Percentiles rank a stretch among this genome's conserved stretches.
Conservation (phyloP, 2,113 vertebrate genomes). For the Penelope pileata region DNA sequence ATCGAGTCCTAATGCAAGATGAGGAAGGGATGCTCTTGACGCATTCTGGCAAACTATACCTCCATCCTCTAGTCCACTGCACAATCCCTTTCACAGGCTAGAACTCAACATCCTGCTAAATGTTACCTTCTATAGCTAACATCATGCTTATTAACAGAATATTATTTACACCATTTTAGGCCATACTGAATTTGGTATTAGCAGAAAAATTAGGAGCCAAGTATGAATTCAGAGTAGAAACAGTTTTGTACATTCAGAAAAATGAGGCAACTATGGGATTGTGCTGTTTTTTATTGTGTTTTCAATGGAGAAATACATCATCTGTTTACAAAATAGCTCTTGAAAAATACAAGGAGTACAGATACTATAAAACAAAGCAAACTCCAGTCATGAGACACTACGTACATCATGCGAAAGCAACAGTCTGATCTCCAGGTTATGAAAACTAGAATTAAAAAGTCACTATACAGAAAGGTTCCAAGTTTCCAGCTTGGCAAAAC, state of each 20-base stretch:
- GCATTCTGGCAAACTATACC: neutral
- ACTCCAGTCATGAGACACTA: constrained; percentile 88
- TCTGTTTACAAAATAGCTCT: constrained; percentile 91
- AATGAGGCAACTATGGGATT: constrained; percentile 75
- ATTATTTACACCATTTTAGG: neutral
- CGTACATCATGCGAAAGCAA: constrained; percentile 89
- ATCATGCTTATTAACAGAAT: neutral
- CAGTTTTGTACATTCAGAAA: constrained; percentile 49
- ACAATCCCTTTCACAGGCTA: neutral
- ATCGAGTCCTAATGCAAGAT: neutral
- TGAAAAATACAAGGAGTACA: constrained; percentile 91
- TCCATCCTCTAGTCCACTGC: neutral
- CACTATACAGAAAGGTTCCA: constrained; percentile 85
- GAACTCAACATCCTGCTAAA: neutral
- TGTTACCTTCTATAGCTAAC: neutral
- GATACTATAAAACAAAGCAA: constrained; percentile 90
- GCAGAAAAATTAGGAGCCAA: neutral
- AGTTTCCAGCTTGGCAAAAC: constrained; percentile 83
- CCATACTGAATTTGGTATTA: neutral
- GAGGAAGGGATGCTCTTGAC: neutral
- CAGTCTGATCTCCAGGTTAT: constrained; percentile 86
- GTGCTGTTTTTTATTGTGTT: constrained; percentile 88
- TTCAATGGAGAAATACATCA: constrained; percentile 91
- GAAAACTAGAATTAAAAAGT: constrained; percentile 87
- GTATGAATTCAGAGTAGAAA: neutral